Evolutionary conservation across 2,888 invertebrate genomes (phyloP).

Genomic region (Heliconius cydno): DNA sequence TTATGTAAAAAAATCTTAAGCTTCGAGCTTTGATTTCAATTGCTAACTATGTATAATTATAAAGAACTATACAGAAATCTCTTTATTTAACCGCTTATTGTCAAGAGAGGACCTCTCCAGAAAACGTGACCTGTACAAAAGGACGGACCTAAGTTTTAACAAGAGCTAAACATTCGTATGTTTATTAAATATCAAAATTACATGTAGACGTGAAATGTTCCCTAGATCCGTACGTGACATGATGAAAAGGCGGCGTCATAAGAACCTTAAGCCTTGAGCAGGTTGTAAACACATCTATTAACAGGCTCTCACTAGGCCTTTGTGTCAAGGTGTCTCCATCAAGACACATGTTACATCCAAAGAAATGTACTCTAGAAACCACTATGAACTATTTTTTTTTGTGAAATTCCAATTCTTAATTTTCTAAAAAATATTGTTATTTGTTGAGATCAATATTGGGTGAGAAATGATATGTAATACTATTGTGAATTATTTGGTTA

Average conservation of each 20-base stretch:
- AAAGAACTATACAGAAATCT: conserved; percentile 73
- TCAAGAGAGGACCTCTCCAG: conserved; percentile 73
- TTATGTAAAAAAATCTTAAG: too few species aligned
- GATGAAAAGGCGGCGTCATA: conserved; percentile 69
- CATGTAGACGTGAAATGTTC: conserved; percentile 64
- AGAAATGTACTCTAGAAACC: neutral
- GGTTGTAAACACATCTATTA: conserved; percentile 80
- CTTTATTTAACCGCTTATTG: conserved; percentile 60
- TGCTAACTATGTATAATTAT: conserved; percentile 63
- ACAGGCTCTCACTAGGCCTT: conserved; percentile 66
- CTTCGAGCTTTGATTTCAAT: conserved; percentile 50
- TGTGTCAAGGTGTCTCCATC: too few species aligned
- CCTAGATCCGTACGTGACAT: conserved; percentile 71
- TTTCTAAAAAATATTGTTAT: neutral
- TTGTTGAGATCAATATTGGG: neutral
- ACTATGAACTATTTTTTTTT: neutral
- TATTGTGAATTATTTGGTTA: too few species aligned
- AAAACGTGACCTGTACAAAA: conserved; percentile 77
- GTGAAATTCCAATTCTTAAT: neutral
- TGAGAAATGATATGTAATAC: too few species aligned
- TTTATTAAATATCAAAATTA: conserved; percentile 68
- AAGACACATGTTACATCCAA: conserved; percentile 57
- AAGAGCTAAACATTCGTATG: conserved; percentile 57
- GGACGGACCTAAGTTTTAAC: conserved; percentile 59
- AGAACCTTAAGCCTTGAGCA: conserved; percentile 68